A percentile compares a stretch with the other conserved stretches of the same genome.
Evolutionary conservation across 2,113 vertebrate genomes (phyloP).

Genomic region (Erinaceus europaeus): DNA sequence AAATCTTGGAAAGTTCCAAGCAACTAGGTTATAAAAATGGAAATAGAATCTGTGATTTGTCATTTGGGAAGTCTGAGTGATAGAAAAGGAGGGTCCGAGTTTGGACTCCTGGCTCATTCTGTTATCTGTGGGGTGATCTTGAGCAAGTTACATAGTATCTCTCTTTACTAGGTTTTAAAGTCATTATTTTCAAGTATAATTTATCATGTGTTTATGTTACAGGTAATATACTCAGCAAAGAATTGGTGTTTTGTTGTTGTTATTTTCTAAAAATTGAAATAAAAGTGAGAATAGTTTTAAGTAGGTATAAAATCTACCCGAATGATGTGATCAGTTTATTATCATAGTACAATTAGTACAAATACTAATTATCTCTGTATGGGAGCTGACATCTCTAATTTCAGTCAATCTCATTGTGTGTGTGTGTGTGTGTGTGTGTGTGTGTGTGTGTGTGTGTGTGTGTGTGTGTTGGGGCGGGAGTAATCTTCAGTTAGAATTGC

Average conservation of each 20-base stretch:
- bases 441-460: too few relatives aligned
- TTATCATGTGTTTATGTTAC: background rate
- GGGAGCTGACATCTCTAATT: slow-evolving; percentile 44
- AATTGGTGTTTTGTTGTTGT: background rate
- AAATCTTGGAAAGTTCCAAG: background rate
- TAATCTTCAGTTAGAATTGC: too few relatives aligned
- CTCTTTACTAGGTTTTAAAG: slow-evolving; percentile 31
- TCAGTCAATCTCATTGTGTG: too few relatives aligned
- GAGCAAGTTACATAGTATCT: background rate
- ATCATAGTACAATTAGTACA: background rate
- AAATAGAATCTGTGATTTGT: background rate
- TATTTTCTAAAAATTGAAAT: background rate
- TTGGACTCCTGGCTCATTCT: background rate
- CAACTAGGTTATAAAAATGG: background rate
- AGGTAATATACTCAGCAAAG: background rate
- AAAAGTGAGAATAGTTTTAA: slow-evolving; percentile 14
- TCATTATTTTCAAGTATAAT: slow-evolving; percentile 22
- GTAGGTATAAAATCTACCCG: background rate
- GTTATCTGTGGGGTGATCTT: background rate
- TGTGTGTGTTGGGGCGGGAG: too few relatives aligned
- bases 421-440: too few relatives aligned
- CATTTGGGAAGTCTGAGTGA: background rate
- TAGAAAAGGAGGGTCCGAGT: background rate
- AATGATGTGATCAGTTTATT: slow-evolving; percentile 19
- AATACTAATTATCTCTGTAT: slow-evolving; percentile 29